These are phyloP conservation scores for Bradypodion ventrale DNA, from an alignment of 2,797 vertebrate species.

Conservation along the genomic window DNA sequence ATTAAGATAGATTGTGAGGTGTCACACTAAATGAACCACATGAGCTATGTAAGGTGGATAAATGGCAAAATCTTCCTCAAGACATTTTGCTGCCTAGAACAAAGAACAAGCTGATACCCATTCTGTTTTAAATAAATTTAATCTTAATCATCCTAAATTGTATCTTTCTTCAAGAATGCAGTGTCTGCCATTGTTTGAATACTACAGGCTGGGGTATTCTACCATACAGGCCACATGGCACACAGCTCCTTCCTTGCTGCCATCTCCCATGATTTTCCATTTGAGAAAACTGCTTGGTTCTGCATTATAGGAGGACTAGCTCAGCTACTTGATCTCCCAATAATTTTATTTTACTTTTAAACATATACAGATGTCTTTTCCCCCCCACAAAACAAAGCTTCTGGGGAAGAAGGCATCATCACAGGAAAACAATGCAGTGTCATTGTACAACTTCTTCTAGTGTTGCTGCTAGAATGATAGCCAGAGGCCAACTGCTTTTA, in stretches of 20 bases:
- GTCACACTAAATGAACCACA: neutral
- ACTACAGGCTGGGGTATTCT: neutral
- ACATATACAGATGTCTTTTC: neutral
- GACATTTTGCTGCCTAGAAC: neutral
- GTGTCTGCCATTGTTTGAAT: neutral
- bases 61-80: neutral
- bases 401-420: neutral
- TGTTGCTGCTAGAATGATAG: neutral
- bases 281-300: neutral
- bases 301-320: neutral
- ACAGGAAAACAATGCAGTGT: neutral
- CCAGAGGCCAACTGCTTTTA: neutral
- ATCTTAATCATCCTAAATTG: neutral
- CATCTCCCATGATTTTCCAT: neutral
- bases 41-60: neutral
- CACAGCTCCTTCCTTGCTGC: neutral
- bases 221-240: no score
- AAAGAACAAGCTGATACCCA: neutral
- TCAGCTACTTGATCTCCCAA: neutral
- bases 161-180: neutral
- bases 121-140: neutral
- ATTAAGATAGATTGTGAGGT: neutral
- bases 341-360: neutral
- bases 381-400: neutral
- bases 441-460: neutral